These are phyloP conservation scores for Chymomyza costata DNA, from an alignment of 1,140 invertebrate genomes.

Conservation along the genomic window DNA sequence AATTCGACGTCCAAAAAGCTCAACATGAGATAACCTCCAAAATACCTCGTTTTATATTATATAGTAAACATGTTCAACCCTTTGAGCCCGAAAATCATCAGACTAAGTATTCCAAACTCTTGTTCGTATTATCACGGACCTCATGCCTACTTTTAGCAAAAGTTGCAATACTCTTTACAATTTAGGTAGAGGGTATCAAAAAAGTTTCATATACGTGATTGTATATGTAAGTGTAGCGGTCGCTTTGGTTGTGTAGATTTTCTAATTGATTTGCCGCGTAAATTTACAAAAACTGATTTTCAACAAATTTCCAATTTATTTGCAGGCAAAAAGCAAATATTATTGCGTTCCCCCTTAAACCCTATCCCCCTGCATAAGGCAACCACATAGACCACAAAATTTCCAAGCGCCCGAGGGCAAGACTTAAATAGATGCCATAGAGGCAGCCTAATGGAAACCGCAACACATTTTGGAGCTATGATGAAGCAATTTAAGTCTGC, in stretches of 20 bases:
- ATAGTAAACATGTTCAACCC: no score
- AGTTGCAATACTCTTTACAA: no score
- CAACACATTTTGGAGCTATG: constrained; percentile 63
- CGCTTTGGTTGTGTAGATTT: constrained; percentile 30
- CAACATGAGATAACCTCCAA: no score
- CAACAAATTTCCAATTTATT: constrained; percentile 63
- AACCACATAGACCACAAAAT: constrained; percentile 44
- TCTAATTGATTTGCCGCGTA: constrained; percentile 60
- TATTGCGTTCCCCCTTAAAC: constrained; percentile 26
- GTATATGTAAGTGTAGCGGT: neutral
- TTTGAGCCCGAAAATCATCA: no score
- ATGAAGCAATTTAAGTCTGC: constrained; percentile 65
- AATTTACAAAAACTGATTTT: constrained; percentile 50
- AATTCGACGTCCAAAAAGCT: no score
- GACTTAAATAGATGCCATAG: neutral
- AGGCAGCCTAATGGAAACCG: constrained; percentile 64
- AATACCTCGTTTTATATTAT: no score
- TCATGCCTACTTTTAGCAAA: no score
- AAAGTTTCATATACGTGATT: no score
- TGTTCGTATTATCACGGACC: no score
- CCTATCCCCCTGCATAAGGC: constrained; percentile 1
- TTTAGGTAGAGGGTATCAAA: no score
- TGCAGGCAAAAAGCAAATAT: constrained; percentile 60
- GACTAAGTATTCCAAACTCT: no score
- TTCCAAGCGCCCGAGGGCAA: constrained; percentile 44